Evolutionary conservation across 2,888 invertebrate species (phyloP).

Genomic region (Watsonalla binaria): DNA sequence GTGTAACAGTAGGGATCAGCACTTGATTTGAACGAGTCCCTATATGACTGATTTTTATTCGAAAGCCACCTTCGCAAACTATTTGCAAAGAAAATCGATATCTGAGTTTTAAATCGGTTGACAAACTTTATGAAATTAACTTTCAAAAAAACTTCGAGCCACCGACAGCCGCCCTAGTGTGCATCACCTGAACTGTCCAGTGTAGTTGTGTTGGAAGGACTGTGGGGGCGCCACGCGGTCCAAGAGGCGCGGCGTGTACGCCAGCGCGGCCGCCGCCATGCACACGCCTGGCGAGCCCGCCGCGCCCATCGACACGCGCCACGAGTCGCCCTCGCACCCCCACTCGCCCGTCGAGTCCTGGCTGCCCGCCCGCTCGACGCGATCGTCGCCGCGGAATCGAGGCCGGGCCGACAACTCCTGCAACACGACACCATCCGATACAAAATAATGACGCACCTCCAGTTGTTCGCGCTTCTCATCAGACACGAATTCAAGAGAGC

Average conservation of each 20-base stretch:
- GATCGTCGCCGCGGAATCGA: conserved; percentile 61
- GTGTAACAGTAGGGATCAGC: too few relatives aligned
- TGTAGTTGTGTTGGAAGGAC: conserved; percentile 81
- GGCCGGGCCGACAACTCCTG: conserved; percentile 84
- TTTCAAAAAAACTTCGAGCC: too few relatives aligned
- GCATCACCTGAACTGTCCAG: conserved; percentile 81
- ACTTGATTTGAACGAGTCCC: too few relatives aligned
- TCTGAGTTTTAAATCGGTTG: too few relatives aligned
- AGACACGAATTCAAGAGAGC: too few relatives aligned
- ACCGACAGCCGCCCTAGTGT: not conserved
- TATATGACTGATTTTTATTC: too few relatives aligned
- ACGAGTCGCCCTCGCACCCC: conserved; percentile 8
- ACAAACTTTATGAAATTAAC: too few relatives aligned
- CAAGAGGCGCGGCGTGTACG: conserved; percentile 82
- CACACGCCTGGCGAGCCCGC: conserved; percentile 52
- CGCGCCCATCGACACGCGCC: conserved; percentile 13
- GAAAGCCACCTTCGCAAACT: too few relatives aligned
- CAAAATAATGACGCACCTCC: not conserved
- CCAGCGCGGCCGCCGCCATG: conserved; percentile 82
- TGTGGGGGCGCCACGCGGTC: conserved; percentile 83
- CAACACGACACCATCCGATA: conserved; percentile 8
- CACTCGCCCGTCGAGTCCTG: not conserved
- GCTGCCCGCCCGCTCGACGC: conserved; percentile 10
- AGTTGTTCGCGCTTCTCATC: too few relatives aligned
- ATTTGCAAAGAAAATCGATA: too few relatives aligned